These are phyloP conservation scores for Melinaea marsaeus DNA, from an alignment of 2,888 invertebrate genomes.

Conservation along the genomic window DNA sequence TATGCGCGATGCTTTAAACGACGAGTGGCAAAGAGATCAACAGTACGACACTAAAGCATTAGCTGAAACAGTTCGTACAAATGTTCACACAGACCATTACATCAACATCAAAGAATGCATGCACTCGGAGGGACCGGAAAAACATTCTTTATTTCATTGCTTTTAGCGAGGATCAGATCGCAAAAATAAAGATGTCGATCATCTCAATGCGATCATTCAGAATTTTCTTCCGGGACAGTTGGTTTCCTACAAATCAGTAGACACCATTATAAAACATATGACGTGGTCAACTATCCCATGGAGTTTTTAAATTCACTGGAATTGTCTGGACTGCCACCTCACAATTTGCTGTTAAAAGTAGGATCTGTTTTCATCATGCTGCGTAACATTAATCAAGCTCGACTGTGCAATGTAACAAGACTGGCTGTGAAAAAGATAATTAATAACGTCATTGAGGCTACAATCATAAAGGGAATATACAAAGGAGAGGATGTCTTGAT, in stretches of 20 bases:
- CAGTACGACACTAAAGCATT: slow-evolving; percentile 21
- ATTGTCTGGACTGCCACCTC: slow-evolving; percentile 12
- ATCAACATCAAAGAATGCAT: slow-evolving; percentile 37
- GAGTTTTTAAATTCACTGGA: slow-evolving; percentile 32
- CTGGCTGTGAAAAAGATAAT: slow-evolving; percentile 30
- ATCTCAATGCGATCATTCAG: slow-evolving; percentile 22
- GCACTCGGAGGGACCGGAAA: slow-evolving; percentile 32
- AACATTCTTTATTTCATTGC: slow-evolving; percentile 36
- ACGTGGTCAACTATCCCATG: slow-evolving; percentile 24
- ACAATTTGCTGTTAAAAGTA: no score
- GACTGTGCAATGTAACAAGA: slow-evolving; percentile 35
- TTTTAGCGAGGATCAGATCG: slow-evolving; percentile 36
- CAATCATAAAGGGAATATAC: slow-evolving; percentile 30
- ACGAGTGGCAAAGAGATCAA: no score
- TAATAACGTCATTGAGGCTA: slow-evolving; percentile 28
- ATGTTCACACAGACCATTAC: slow-evolving; percentile 32
- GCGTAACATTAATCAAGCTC: slow-evolving; percentile 24
- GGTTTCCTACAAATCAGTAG: slow-evolving; percentile 24
- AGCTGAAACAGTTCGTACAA: slow-evolving; percentile 35
- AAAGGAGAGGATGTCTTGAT: slow-evolving; percentile 23
- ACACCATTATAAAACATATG: slow-evolving; percentile 26
- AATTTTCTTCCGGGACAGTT: slow-evolving; percentile 20
- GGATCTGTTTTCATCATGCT: no score
- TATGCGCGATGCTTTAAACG: no score
- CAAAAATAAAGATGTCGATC: slow-evolving; percentile 24